These are phyloP conservation scores for Octodon degus DNA, from an alignment of 2,113 vertebrate species.

Conservation along the genomic window DNA sequence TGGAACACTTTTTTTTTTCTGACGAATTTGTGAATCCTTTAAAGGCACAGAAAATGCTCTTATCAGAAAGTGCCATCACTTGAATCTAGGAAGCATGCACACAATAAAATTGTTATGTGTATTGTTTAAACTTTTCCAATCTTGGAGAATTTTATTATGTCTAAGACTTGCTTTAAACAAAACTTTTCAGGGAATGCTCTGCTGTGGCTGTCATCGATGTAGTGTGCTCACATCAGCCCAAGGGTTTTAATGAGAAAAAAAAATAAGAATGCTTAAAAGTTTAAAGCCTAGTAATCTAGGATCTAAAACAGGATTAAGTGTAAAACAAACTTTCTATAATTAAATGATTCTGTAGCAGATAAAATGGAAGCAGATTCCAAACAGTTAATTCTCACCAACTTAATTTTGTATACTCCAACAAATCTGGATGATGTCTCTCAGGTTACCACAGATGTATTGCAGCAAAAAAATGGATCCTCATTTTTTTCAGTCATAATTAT, in stretches of 20 bases:
- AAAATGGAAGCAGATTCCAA: conserved; percentile 22
- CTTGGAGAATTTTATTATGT: conserved; percentile 36
- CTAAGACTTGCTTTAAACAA: conserved; percentile 47
- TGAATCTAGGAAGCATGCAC: conserved; percentile 25
- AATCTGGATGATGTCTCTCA: not conserved
- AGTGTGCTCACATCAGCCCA: conserved; percentile 23
- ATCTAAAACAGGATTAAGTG: conserved; percentile 71
- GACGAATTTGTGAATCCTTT: conserved; percentile 25
- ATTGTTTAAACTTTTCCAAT: conserved; percentile 59
- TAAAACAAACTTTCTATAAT: conserved; percentile 78
- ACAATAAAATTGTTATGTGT: not conserved
- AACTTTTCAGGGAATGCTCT: not conserved
- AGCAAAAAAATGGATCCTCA: not conserved
- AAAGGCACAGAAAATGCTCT: not conserved
- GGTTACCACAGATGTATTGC: not conserved
- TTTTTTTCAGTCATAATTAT: conserved; percentile 28
- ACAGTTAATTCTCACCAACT: conserved; percentile 60
- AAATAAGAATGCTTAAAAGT: conserved; percentile 67
- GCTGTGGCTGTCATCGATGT: conserved; percentile 21
- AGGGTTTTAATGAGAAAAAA: conserved; percentile 65
- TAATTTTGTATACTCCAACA: conserved; percentile 42
- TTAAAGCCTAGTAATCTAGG: conserved; percentile 68
- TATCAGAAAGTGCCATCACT: not conserved
- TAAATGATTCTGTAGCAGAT: conserved; percentile 66
- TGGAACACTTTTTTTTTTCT: conserved; percentile 9